These are phyloP conservation scores for Sweltsa coloradensis DNA, from an alignment of 1,140 invertebrate genomes.

Conservation along the genomic window DNA sequence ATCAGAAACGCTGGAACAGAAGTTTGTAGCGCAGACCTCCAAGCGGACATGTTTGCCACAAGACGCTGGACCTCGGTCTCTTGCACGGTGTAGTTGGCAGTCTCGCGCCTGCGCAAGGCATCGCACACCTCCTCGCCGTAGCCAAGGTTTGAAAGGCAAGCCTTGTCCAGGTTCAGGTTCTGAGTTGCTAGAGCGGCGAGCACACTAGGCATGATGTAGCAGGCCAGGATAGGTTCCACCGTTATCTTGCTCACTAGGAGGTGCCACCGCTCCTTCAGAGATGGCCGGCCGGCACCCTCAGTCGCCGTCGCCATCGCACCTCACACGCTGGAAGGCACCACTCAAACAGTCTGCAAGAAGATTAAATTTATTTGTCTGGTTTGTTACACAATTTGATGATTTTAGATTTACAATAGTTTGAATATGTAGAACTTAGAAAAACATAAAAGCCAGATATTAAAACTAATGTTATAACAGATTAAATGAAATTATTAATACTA, in stretches of 20 bases:
- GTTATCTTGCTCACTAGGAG: constrained; percentile 47
- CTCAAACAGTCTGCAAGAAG: too few relatives aligned
- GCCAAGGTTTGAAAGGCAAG: constrained; percentile 64
- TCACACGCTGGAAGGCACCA: too few relatives aligned
- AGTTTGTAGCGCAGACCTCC: constrained; percentile 67
- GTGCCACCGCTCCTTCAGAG: too few relatives aligned
- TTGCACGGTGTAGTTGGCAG: constrained; percentile 52
- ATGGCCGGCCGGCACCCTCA: too few relatives aligned
- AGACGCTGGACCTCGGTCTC: constrained; percentile 61
- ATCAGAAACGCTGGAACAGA: constrained; percentile 59
- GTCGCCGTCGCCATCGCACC: too few relatives aligned
- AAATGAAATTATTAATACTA: too few relatives aligned
- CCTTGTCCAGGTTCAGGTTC: constrained; percentile 72
- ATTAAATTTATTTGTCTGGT: too few relatives aligned
- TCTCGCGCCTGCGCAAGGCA: constrained; percentile 51
- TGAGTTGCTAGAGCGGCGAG: constrained; percentile 63
- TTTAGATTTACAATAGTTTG: too few relatives aligned
- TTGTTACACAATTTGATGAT: too few relatives aligned
- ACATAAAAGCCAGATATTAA: too few relatives aligned
- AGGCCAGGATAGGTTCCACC: constrained; percentile 64
- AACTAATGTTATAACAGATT: too few relatives aligned
- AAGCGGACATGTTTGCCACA: constrained; percentile 62
- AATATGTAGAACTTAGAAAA: too few relatives aligned
- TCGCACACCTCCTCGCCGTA: constrained; percentile 58
- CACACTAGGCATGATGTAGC: constrained; percentile 67